Percentiles rank a stretch among this genome's conserved stretches.
phyloP scores from a whole-genome alignment of 2,113 vertebrate genomes.

The Halichoeres trimaculatus region DNA sequence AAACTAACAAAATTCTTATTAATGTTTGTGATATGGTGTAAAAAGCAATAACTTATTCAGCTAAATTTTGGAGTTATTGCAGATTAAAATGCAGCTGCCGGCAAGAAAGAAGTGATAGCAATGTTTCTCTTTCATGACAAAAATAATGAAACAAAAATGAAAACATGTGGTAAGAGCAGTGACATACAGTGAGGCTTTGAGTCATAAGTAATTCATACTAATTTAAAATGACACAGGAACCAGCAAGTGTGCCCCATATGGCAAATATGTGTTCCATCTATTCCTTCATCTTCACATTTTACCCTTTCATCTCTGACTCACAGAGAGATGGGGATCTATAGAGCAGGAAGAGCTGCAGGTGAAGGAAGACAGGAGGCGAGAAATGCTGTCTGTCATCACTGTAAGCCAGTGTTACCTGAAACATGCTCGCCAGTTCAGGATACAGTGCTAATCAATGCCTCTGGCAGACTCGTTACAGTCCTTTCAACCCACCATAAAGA shows the following conservation, averaged over 20 bases:
- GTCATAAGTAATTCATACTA: slow-evolving; percentile 5
- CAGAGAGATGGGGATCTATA: background rate
- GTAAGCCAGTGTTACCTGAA: background rate
- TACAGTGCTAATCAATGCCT: too few species aligned
- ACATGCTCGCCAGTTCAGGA: background rate
- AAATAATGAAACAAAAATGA: background rate
- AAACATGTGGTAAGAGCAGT: background rate
- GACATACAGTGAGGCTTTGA: slow-evolving; percentile 3
- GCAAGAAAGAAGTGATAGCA: background rate
- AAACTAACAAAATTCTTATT: background rate
- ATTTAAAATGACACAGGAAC: slow-evolving; percentile 14
- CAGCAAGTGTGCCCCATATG: slow-evolving; percentile 25
- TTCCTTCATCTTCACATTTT: slow-evolving; percentile 20
- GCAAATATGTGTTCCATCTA: slow-evolving; percentile 23
- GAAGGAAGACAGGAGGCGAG: background rate
- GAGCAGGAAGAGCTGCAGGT: slow-evolving; percentile 8
- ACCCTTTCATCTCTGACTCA: slow-evolving; percentile 12
- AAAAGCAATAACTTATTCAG: background rate
- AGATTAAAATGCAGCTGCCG: background rate
- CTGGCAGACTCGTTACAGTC: too few species aligned
- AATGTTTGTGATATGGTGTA: background rate
- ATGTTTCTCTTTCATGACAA: background rate
- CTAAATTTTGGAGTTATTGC: too few species aligned
- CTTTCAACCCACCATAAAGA: too few species aligned
- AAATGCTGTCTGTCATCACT: background rate